Percentiles rank a stretch among this genome's conserved stretches.
Evolutionary conservation across 2,888 invertebrate genomes (phyloP).

Genomic region (Patella ulyssiponensis): DNA sequence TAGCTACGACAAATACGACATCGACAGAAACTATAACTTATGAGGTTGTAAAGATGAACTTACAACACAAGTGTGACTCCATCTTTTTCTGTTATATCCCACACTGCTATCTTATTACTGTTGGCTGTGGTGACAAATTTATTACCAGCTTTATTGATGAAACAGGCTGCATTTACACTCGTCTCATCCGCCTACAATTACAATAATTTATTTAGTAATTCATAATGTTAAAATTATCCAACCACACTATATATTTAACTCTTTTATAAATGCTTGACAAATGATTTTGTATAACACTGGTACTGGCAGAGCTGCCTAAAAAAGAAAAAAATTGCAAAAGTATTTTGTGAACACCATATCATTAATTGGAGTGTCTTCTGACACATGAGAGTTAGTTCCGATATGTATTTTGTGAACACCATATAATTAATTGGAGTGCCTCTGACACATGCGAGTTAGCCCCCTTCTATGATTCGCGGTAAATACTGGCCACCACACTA

Average conservation of each 20-base stretch:
- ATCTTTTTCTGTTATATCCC: constrained; percentile 46
- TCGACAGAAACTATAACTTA: too few relatives aligned
- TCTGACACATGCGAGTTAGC: too few relatives aligned
- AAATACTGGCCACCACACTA: too few relatives aligned
- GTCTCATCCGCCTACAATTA: constrained; percentile 56
- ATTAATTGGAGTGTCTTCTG: too few relatives aligned
- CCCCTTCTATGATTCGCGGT: too few relatives aligned
- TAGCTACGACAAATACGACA: too few relatives aligned
- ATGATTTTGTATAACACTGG: background rate
- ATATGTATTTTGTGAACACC: too few relatives aligned
- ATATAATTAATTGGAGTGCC: too few relatives aligned
- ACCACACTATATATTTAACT: background rate
- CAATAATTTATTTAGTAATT: constrained; percentile 3
- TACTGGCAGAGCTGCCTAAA: background rate
- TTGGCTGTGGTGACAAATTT: constrained; percentile 57
- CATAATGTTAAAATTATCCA: background rate
- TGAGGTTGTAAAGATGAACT: background rate
- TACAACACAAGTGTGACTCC: constrained; percentile 39
- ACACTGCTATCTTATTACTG: constrained; percentile 49
- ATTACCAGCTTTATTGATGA: constrained; percentile 32
- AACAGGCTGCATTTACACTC: constrained; percentile 61
- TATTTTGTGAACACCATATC: too few relatives aligned
- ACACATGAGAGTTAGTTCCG: too few relatives aligned
- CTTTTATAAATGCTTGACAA: background rate
- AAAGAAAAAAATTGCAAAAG: too few relatives aligned